Evolutionary conservation across 2,888 invertebrate genomes (phyloP).

Genomic region (Boloria euphrosyne): DNA sequence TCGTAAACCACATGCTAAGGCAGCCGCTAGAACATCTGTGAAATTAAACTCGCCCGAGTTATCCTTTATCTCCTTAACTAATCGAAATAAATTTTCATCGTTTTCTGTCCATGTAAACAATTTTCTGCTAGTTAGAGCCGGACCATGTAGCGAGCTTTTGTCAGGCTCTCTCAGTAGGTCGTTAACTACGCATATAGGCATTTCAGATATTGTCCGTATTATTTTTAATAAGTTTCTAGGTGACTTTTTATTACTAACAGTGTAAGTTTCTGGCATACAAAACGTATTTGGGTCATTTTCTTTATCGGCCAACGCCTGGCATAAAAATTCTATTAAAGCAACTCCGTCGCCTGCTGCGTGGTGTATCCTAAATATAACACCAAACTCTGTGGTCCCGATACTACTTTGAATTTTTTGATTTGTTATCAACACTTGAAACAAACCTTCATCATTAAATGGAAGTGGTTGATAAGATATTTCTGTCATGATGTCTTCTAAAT

Average conservation of each 20-base stretch:
- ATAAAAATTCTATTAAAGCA: constrained; percentile 71
- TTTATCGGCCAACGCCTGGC: constrained; percentile 70
- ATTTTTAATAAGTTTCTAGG: constrained; percentile 47
- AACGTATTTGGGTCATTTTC: constrained; percentile 44
- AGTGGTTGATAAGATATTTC: constrained; percentile 63
- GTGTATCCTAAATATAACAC: constrained; percentile 78
- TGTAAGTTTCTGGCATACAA: constrained; percentile 44
- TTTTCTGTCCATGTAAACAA: constrained; percentile 63
- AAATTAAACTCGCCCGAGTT: constrained; percentile 59
- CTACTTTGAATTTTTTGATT: constrained; percentile 50
- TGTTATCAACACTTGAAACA: constrained; percentile 79
- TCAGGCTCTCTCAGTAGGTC: constrained; percentile 59
- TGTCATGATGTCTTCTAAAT: constrained; percentile 63
- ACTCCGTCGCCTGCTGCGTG: constrained; percentile 81
- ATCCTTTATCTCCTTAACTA: constrained; percentile 61
- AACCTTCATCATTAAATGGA: constrained; percentile 68
- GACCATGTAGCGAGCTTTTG: constrained; percentile 70
- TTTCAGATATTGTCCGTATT: constrained; percentile 50
- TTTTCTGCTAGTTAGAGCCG: constrained; percentile 67
- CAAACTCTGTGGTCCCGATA: constrained; percentile 51
- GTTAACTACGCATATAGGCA: constrained; percentile 54
- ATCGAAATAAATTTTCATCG: constrained; percentile 59
- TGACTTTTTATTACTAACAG: constrained; percentile 28
- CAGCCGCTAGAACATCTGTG: constrained; percentile 71
- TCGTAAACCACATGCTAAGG: constrained; percentile 72